Evolutionary conservation across 2,888 invertebrate genomes (phyloP), one percentile per base, ranked within the genome.

Genomic region (Periphyllus acericola): DNA sequence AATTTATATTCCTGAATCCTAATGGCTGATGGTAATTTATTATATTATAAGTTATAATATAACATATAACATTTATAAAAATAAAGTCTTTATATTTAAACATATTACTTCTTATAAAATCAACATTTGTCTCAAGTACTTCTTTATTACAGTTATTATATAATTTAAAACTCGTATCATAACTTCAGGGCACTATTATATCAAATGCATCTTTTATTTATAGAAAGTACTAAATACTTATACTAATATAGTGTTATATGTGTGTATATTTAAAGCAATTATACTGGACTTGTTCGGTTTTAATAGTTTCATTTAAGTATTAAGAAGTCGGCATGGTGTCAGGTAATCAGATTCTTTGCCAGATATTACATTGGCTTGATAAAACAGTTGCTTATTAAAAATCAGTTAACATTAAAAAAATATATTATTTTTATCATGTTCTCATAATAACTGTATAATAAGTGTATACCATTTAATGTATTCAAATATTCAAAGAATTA

Each of bases 161-260:
- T 55, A 83, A 74, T 74, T 74, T 34, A 74, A 55, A 83, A 83
- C 55, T 60, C 17, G n/a, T 83, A 74, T 40, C 40, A 40, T 74
- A 32, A 14, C 83, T 74, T 83, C 36, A 34, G 82, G 72, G 82
- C 82, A 55, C 34, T 34, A 83, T 72, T 68, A 40, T 72, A 60
- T 74, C 14, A 46, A 82, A 72, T 72, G 32, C 25, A 82, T 55
- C 8, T 29, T 82, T 46, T 68, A 55, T 34, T 29, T 11, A 81
- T 5, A 72, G 52, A 55, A 72, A 19, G 72, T 55, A 52, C 21
- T 29, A 72, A n/a, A 34, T 55, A 52, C 29, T 29, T 60, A 36
- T 36, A 36, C n/a, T n/a, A 46, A 1, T 60, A 25, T 60, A 68
- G 1, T 25, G 0, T 1, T 68, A 60, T 46, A 21, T 71, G 40